Evolutionary conservation across 2,113 vertebrate species (phyloP), one percentile per base, ranked within the genome.

Genomic region (Passer montanus): DNA sequence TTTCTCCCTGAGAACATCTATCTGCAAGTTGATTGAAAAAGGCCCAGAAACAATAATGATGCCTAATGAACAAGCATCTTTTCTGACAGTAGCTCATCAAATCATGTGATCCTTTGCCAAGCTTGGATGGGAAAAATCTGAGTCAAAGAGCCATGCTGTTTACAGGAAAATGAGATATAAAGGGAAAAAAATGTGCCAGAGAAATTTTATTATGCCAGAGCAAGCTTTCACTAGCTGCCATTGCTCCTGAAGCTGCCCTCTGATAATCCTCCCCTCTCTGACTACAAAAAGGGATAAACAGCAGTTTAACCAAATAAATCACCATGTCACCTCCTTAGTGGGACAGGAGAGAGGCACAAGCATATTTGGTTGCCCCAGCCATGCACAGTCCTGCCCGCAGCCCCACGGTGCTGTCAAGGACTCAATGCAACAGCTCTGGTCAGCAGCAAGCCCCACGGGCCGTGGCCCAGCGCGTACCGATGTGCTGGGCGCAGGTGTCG

Each of bases 401-500:
- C 67, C 72, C 58, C 49, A 11, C 2, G 12, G 24, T 30, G 5
- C 1, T 35, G 15, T 3, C 44, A 41, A 67, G 85, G 22, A 33
- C 33, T 30, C 5, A 33, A 24, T 0, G 13, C 70, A n/a, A 7
- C 22, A 67, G 28, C 64, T 46, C n/a, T 2, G 37, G 86, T 20
- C 56, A 62, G 78, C 11, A 78, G 39, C 17, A 5, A 18, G 82
- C 68, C 35, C 23, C 6, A 3, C 3, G 2, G 43, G 59, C 39
- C 3, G 43, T 22, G 26, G 46, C 75, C 66, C 13, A 0, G 17
- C 63, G 88, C 98, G 72, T 98, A 99, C 99, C 99, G 41, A 99
- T 99, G 95, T 99, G 99, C 33, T 99, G 99, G 83, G 99, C 99
- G 5, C 99, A 99, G 92, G 99, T 99, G 96, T 99, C 99, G 7